Evolutionary conservation across 2,888 invertebrate species (phyloP).

Genomic region (Agrotis puta): DNA sequence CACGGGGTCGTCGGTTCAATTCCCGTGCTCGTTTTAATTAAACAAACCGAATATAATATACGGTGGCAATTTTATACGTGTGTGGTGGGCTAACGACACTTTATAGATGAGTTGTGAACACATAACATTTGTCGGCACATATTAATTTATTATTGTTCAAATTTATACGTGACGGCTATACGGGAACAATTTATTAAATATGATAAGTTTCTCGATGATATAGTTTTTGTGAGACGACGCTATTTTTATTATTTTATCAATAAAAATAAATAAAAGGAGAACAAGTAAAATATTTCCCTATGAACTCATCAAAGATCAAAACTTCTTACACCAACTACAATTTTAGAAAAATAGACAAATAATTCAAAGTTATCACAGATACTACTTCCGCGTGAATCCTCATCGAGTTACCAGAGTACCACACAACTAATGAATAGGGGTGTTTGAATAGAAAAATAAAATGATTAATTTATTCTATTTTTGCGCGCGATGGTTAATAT

Average conservation of each 20-base stretch:
- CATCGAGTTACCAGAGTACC: conserved; percentile 55
- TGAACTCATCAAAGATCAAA: conserved; percentile 18
- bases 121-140: conserved; percentile 67
- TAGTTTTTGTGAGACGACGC: too few species aligned
- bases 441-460: conserved; percentile 83
- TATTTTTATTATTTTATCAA: too few species aligned
- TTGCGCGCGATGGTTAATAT: conserved; percentile 86
- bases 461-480: conserved; percentile 88
- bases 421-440: conserved; percentile 66
- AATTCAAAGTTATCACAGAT: background rate
- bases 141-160: conserved; percentile 69
- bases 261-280: background rate
- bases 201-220: too few species aligned
- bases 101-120: conserved; percentile 68
- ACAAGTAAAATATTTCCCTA: background rate
- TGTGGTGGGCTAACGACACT: conserved; percentile 67
- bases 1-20: conserved; percentile 73
- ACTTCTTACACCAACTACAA: background rate
- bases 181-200: too few species aligned
- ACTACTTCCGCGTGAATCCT: conserved; percentile 2
- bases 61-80: conserved; percentile 74
- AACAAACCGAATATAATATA: conserved; percentile 84
- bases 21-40: conserved; percentile 81
- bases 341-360: background rate
- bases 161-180: conserved; percentile 56